These are phyloP conservation scores for Halocaridina rubra DNA, from an alignment of 2,888 invertebrate species.

Conservation along the genomic window DNA sequence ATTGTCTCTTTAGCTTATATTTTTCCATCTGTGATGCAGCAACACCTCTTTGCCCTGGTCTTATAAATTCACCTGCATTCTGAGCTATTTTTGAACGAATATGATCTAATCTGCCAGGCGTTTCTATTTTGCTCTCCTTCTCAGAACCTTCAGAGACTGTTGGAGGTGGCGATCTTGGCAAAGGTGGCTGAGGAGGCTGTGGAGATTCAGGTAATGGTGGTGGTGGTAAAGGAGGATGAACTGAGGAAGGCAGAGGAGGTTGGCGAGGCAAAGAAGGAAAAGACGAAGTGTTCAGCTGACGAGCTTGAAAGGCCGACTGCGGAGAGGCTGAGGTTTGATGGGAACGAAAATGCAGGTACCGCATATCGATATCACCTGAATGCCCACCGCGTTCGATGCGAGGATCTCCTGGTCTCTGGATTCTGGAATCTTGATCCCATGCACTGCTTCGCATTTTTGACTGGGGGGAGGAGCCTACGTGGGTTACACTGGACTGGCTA, in stretches of 20 bases:
- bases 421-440: slow-evolving; percentile 25
- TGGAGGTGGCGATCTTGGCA: neutral
- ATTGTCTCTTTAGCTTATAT: slow-evolving; percentile 46
- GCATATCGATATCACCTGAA: slow-evolving; percentile 27
- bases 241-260: neutral
- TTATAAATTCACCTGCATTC: slow-evolving; percentile 37
- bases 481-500: neutral
- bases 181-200: neutral
- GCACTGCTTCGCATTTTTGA: neutral
- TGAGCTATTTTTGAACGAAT: slow-evolving; percentile 46
- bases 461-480: neutral
- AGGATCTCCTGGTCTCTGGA: neutral
- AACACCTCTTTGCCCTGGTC: slow-evolving; percentile 52
- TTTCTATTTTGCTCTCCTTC: neutral
- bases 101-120: slow-evolving; percentile 21
- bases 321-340: neutral
- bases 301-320: too few relatives aligned
- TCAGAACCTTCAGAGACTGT: neutral
- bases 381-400: neutral
- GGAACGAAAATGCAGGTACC: neutral
- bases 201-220: neutral
- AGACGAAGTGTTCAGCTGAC: neutral
- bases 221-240: neutral
- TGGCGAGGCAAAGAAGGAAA: neutral
- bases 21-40: slow-evolving; percentile 50